Evolutionary conservation across 1,140 invertebrate genomes (phyloP), one percentile per base, ranked within the genome.

Genomic region (Brachionus calyciflorus): DNA sequence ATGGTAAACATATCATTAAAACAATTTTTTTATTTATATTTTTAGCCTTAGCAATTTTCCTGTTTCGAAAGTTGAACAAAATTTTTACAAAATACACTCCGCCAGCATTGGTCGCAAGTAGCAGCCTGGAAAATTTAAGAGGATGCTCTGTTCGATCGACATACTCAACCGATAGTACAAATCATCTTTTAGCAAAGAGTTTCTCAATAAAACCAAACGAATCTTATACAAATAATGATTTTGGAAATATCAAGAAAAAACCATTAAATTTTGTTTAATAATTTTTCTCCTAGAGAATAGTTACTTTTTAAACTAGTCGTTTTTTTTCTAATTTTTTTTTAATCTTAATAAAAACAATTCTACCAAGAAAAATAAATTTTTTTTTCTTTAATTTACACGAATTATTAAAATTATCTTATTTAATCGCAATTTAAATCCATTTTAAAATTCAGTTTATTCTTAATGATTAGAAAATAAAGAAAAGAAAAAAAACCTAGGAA

Each of bases 101-200:
- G 37, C 37, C 55, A 37, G 55, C 37, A 6, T 14, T 65, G 37
- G 40, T 65, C 10, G 33, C 33, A 3, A 65, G 40, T 4, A 65
- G 33, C 19, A 65, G 14, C 14, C 19, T 44, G 12, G 60, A 44
- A 44, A 65, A 44, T 65, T 41, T 65, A 21, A 37, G 37, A 37
- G 33, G 37, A 41, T 44, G 60, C 44, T 65, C 57, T 19, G 57
- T 63, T 19, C 30, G 33, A 14, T 63, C 57, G n/a, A 26, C 40
- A 10, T 65, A 65, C 41, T 65, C 60, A 14, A 65, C 37, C 19
- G 60, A 65, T 21, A 65, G 60, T 28, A 65, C 60, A 44, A 65
- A 65, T 26, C 60, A 65, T 24, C 21, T 65, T 12, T 65, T 65
- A 28, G 17, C 60, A 37, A 65, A 65, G 12, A 65, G 44, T 65